Conservation (phyloP, 53 echinoderm and acorn worm species). For the Echinometra lucunter region DNA sequence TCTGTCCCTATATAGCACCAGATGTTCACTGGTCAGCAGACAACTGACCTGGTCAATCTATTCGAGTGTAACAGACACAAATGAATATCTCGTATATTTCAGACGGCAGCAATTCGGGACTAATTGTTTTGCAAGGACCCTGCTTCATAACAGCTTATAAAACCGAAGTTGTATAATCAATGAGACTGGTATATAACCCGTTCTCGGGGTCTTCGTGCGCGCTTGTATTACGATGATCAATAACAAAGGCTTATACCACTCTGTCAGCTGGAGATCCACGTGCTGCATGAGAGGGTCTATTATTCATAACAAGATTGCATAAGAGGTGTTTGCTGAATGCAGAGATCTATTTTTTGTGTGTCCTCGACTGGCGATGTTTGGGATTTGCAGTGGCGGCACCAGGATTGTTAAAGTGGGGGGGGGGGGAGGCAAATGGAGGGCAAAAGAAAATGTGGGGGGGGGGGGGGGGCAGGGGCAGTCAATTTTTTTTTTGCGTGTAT, state of each 20-base stretch:
- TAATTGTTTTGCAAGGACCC: not conserved
- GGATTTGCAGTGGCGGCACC: too few species aligned
- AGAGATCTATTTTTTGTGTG: too few species aligned
- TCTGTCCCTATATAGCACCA: not conserved
- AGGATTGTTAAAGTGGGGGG: too few species aligned
- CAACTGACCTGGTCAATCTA: not conserved
- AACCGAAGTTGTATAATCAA: not conserved
- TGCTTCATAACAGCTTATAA: not conserved
- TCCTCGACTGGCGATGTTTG: too few species aligned
- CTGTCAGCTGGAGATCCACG: not conserved
- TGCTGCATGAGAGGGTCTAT: not conserved
- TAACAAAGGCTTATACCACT: not conserved
- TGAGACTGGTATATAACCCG: not conserved
- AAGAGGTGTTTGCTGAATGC: not conserved
- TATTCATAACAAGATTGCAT: not conserved
- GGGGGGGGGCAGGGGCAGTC: too few species aligned
- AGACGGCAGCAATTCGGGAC: not conserved
- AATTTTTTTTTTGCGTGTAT: too few species aligned
- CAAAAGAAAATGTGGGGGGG: too few species aligned
- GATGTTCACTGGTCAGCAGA: not conserved
- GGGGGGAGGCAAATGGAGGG: too few species aligned
- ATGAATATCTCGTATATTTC: not conserved
- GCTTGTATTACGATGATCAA: not conserved
- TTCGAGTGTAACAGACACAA: not conserved
- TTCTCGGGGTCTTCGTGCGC: not conserved